phyloP scores from a whole-genome alignment of 1,140 invertebrate species.

The Cydia pomonella region DNA sequence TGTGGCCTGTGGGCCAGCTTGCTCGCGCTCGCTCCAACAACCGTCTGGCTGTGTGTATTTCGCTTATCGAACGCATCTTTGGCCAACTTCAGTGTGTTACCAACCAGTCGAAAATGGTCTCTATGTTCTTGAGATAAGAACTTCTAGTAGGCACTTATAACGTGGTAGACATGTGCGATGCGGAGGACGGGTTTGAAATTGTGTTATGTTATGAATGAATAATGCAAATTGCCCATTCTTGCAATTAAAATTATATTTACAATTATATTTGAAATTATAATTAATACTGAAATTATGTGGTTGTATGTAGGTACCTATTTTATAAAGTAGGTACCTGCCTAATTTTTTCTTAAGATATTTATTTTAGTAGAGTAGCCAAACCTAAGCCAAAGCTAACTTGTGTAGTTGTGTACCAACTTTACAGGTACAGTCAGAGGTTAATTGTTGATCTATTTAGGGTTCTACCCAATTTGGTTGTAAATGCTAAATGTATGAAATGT shows the following conservation, averaged over 20 bases:
- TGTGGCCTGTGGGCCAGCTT: constrained; percentile 4
- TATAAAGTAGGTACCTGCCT: too few relatives aligned
- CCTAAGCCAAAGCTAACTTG: too few relatives aligned
- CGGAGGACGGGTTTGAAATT: not conserved
- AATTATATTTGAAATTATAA: not conserved
- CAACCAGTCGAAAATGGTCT: not conserved
- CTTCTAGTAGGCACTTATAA: not conserved
- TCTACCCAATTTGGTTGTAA: too few relatives aligned
- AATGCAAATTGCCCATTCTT: not conserved
- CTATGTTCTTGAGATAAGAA: not conserved
- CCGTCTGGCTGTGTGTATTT: constrained; percentile 19
- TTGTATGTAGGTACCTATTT: too few relatives aligned
- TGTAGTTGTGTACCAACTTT: too few relatives aligned
- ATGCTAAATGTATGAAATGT: too few relatives aligned
- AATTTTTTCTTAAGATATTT: too few relatives aligned
- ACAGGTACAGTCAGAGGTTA: too few relatives aligned
- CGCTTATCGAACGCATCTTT: constrained; percentile 4
- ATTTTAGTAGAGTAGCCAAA: too few relatives aligned
- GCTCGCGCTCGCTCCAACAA: constrained; percentile 21
- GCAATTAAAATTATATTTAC: not conserved
- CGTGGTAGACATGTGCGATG: not conserved
- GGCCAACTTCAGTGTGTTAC: not conserved
- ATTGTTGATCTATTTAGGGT: too few relatives aligned
- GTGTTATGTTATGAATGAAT: not conserved
- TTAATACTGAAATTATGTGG: too few relatives aligned